A percentile compares a stretch with the other conserved stretches of the same genome.
Conservation (phyloP, 2,113 vertebrate genomes). For the Osmerus eperlanus region DNA sequence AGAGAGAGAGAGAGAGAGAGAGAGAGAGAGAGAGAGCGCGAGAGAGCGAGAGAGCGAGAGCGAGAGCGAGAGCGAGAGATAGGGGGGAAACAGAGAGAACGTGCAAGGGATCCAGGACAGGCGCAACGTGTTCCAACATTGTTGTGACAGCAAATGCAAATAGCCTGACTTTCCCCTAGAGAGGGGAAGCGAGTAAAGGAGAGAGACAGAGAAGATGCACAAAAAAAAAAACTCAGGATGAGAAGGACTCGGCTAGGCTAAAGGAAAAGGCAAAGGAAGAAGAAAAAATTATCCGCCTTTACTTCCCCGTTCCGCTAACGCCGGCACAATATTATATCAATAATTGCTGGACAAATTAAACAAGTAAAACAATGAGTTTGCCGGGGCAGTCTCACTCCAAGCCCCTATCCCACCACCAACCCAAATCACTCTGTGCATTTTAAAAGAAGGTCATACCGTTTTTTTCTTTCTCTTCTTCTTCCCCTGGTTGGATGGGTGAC, state of each 20-base stretch:
- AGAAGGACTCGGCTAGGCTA: constrained; percentile 33
- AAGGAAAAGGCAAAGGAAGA: constrained; percentile 21
- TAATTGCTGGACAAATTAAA: constrained; percentile 75
- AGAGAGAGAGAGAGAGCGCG: no score
- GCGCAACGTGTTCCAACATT: constrained; percentile 67
- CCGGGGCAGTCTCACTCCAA: constrained; percentile 58
- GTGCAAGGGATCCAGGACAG: constrained; percentile 26
- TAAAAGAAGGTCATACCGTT: constrained; percentile 75
- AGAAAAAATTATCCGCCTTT: constrained; percentile 30
- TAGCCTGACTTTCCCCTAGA: constrained; percentile 54
- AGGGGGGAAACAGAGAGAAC: no score
- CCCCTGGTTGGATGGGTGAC: constrained; percentile 81
- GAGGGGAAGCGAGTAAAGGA: constrained; percentile 45
- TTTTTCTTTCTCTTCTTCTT: constrained; percentile 51
- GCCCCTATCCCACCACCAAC: constrained; percentile 50
- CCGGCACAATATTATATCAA: constrained; percentile 79
- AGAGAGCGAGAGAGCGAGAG: neutral
- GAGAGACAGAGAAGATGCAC: constrained; percentile 21
- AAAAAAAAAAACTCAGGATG: no score
- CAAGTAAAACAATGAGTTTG: constrained; percentile 75
- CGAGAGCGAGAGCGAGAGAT: constrained; percentile 39
- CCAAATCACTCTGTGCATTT: constrained; percentile 78
- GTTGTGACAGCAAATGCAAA: constrained; percentile 74
- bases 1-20: constrained; percentile 27
- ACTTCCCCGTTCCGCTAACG: constrained; percentile 43